Percentiles rank a stretch among this genome's conserved stretches.
These are phyloP conservation scores for Pogonognathellus flavescens DNA, from an alignment of 1,140 invertebrate species.

Conservation along the genomic window DNA sequence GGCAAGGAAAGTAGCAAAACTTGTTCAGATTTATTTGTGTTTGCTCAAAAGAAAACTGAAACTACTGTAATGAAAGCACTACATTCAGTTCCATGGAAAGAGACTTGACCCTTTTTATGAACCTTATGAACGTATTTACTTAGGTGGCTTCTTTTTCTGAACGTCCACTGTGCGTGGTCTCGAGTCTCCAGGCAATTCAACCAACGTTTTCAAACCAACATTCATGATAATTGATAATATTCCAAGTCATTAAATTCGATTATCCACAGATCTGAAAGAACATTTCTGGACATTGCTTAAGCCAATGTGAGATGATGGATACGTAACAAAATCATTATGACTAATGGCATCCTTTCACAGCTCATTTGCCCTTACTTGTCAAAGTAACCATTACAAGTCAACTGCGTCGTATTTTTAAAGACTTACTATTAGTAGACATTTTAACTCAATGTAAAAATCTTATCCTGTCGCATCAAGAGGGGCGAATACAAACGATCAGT, in stretches of 20 bases:
- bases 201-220: neutral
- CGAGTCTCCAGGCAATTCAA: neutral
- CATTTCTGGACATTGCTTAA: neutral
- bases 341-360: conserved; percentile 36
- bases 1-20: conserved; percentile 13
- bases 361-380: conserved; percentile 9
- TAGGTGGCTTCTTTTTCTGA: neutral
- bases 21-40: conserved; percentile 30
- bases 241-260: conserved; percentile 19
- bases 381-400: neutral
- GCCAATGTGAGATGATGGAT: conserved; percentile 14
- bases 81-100: neutral
- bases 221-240: neutral
- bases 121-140: neutral
- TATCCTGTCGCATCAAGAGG: too few species aligned
- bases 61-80: neutral
- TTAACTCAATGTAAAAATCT: too few species aligned
- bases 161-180: neutral
- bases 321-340: conserved; percentile 3
- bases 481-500: too few species aligned
- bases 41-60: neutral
- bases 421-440: too few species aligned
- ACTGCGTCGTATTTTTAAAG: too few species aligned
- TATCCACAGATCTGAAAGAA: neutral
- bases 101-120: neutral